Evolutionary conservation across 2,888 invertebrate genomes (phyloP).

Genomic region (Tenthredo amoena): DNA sequence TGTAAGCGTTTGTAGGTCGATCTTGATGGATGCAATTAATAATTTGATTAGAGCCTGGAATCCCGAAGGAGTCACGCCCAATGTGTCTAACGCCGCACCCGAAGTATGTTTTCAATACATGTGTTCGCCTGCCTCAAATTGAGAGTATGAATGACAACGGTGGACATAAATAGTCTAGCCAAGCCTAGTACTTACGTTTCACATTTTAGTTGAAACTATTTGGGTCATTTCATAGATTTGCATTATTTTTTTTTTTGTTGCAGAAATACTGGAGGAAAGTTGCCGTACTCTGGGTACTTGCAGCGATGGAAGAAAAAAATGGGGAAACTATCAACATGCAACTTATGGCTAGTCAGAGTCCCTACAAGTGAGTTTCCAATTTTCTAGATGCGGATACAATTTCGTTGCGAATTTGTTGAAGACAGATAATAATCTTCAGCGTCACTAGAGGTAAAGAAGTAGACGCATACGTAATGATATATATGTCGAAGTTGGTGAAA

Average conservation of each 20-base stretch:
- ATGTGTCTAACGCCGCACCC: constrained; percentile 25
- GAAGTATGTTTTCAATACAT: not conserved
- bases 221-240: not conserved
- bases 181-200: not conserved
- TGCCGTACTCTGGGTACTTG: not conserved
- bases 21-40: constrained; percentile 10
- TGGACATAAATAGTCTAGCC: not conserved
- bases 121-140: not conserved
- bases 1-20: not conserved
- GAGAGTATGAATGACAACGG: not conserved
- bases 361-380: constrained; percentile 66
- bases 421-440: not conserved
- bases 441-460: not conserved
- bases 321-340: constrained; percentile 70
- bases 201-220: not conserved
- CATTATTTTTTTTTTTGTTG: not conserved
- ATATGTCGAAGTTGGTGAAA: too few relatives aligned
- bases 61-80: constrained; percentile 12
- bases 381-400: not conserved
- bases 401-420: not conserved
- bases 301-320: constrained; percentile 68
- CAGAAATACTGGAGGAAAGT: not conserved
- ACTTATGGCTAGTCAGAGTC: constrained; percentile 64
- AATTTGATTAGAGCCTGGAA: not conserved
- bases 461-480: not conserved